These are phyloP conservation scores for Ischnus inquisitorius DNA, from an alignment of 2,888 invertebrate species.

Conservation along the genomic window DNA sequence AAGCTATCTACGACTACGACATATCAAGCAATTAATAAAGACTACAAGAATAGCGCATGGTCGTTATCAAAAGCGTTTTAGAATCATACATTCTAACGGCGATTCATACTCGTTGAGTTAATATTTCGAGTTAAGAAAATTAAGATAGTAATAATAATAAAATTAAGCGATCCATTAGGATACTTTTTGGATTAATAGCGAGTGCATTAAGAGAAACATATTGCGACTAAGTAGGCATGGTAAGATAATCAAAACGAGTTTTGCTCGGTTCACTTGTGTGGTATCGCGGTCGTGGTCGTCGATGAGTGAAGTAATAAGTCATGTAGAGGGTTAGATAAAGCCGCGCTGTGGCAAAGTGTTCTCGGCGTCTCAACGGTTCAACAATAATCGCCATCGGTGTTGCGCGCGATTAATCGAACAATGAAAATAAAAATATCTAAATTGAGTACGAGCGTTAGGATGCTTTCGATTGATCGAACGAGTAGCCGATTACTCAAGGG, in stretches of 20 bases:
- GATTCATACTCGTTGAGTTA: not conserved
- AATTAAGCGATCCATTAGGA: not conserved
- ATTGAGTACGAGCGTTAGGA: not conserved
- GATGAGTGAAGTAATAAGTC: not conserved
- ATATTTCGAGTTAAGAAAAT: not conserved
- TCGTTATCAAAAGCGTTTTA: not conserved
- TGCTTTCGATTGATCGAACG: not conserved
- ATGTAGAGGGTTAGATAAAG: not conserved
- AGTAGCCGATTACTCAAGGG: not conserved
- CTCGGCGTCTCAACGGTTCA: not conserved
- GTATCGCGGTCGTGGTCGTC: not conserved
- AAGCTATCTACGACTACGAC: too few species aligned
- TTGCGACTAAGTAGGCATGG: not conserved
- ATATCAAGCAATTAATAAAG: not conserved
- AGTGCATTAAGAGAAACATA: not conserved
- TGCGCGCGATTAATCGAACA: not conserved
- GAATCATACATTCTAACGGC: too few species aligned
- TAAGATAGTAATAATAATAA: not conserved
- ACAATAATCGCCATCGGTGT: not conserved
- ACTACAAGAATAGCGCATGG: not conserved
- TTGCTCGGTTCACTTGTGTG: slow-evolving; percentile 3
- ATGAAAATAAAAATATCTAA: slow-evolving; percentile 2
- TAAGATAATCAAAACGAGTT: not conserved
- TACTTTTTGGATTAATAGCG: not conserved
- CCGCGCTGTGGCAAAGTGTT: not conserved